phyloP scores from a whole-genome alignment of 2,888 invertebrate genomes.

The Drosophila emarginata region DNA sequence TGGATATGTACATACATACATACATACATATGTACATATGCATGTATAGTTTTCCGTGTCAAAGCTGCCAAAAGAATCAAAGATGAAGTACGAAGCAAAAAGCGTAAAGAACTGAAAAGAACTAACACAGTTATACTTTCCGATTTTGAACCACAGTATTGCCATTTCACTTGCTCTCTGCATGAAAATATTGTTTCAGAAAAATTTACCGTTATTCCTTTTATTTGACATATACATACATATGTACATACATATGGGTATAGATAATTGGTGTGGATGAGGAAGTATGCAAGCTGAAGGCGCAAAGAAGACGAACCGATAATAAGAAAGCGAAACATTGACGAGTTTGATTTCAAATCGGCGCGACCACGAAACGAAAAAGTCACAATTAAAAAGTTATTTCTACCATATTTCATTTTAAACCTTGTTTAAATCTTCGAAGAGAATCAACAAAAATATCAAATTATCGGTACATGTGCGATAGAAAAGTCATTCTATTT shows the following conservation, averaged over 20 bases:
- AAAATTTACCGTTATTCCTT: not conserved
- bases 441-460: too few species aligned
- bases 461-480: not conserved
- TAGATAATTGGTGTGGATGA: not conserved
- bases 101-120: not conserved
- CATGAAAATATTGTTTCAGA: not conserved
- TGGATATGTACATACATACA: not conserved
- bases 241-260: not conserved
- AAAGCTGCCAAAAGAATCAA: not conserved
- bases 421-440: not conserved
- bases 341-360: not conserved
- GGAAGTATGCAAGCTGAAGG: not conserved
- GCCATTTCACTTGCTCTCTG: not conserved
- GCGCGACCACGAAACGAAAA: not conserved
- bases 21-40: not conserved
- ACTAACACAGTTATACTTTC: not conserved
- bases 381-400: not conserved
- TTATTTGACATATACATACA: not conserved
- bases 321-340: not conserved
- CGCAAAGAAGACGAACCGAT: not conserved
- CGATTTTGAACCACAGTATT: not conserved
- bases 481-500: not conserved
- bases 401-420: not conserved
- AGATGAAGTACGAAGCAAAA: not conserved
- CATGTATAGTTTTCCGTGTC: not conserved